Percentiles rank a stretch among this genome's conserved stretches.
phyloP scores from a whole-genome alignment of 1,140 invertebrate species.

The Zaprionus inermis region DNA sequence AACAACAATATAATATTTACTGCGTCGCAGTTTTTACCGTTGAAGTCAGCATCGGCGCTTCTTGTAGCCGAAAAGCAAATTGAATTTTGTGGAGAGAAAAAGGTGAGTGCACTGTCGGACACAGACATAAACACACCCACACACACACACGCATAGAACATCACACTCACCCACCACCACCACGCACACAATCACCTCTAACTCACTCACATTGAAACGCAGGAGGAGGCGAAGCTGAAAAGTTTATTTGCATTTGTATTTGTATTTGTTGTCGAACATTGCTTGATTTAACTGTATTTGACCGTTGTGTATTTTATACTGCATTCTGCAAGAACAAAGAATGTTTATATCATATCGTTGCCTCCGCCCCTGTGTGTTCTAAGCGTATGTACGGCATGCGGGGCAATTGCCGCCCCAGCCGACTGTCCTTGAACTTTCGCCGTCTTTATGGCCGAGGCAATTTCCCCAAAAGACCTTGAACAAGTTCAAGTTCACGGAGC shows the following conservation, averaged over 20 bases:
- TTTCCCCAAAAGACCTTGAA: constrained; percentile 70
- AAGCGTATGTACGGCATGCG: constrained; percentile 3
- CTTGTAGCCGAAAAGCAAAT: constrained; percentile 49
- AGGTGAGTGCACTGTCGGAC: constrained; percentile 71
- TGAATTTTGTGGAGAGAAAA: constrained; percentile 48
- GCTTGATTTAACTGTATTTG: constrained; percentile 31
- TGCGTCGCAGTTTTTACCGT: constrained; percentile 75
- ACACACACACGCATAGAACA: constrained; percentile 24
- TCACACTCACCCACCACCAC: constrained; percentile 33
- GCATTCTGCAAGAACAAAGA: constrained; percentile 56
- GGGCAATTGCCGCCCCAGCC: constrained; percentile 1
- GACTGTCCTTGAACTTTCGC: constrained; percentile 49
- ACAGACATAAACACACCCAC: constrained; percentile 13
- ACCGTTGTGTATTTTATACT: constrained; percentile 17
- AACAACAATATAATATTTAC: constrained; percentile 48
- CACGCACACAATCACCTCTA: constrained; percentile 4
- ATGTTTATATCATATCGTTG: constrained; percentile 59
- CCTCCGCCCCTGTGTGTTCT: not conserved
- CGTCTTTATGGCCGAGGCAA: constrained; percentile 9
- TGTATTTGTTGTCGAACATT: constrained; percentile 29
- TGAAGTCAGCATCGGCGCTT: constrained; percentile 54
- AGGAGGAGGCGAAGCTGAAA: constrained; percentile 8
- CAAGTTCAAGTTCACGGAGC: constrained; percentile 72
- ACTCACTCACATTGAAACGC: constrained; percentile 33
- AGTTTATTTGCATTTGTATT: constrained; percentile 48